These are phyloP conservation scores for Melanotaenia duboulayi DNA, from an alignment of 2,113 vertebrate genomes.

Conservation along the genomic window DNA sequence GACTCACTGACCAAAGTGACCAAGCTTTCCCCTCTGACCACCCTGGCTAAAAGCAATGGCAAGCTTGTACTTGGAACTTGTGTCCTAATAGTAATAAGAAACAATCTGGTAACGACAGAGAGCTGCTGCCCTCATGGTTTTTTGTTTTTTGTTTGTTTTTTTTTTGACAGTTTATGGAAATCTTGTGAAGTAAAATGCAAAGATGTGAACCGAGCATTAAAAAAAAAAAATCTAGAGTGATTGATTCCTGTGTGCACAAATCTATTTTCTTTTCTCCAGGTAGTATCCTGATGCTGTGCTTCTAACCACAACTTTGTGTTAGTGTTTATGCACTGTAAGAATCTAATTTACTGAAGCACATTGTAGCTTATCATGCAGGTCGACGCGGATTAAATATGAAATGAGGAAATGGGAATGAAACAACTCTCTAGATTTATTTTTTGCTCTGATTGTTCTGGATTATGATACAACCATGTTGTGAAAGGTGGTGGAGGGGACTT, in stretches of 20 bases:
- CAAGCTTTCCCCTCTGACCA: slow-evolving; percentile 67
- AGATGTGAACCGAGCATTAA: slow-evolving; percentile 49
- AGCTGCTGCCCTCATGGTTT: slow-evolving; percentile 46
- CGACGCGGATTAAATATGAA: slow-evolving; percentile 18
- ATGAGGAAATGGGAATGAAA: not conserved
- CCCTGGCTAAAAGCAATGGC: slow-evolving; percentile 42
- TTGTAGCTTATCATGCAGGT: slow-evolving; percentile 12
- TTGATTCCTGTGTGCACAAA: slow-evolving; percentile 21
- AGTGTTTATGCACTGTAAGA: slow-evolving; percentile 17
- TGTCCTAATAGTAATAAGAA: slow-evolving; percentile 27
- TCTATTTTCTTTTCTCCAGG: not conserved
- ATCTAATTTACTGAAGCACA: slow-evolving; percentile 29
- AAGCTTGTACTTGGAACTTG: slow-evolving; percentile 35
- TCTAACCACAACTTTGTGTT: slow-evolving; percentile 1
- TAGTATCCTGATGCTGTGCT: not conserved
- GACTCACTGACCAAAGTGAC: slow-evolving; percentile 80
- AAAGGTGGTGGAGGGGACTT: slow-evolving; percentile 52
- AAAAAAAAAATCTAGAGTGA: slow-evolving; percentile 40
- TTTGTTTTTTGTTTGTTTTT: too few species aligned
- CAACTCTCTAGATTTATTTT: slow-evolving; percentile 41
- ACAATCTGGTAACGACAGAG: slow-evolving; percentile 27
- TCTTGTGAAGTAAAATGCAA: slow-evolving; percentile 54
- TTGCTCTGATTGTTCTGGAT: slow-evolving; percentile 33
- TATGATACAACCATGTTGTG: slow-evolving; percentile 20
- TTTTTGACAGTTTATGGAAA: slow-evolving; percentile 28